These are phyloP conservation scores for Toxonevra muliebris DNA, from an alignment of 2,888 invertebrate genomes.

Conservation along the genomic window DNA sequence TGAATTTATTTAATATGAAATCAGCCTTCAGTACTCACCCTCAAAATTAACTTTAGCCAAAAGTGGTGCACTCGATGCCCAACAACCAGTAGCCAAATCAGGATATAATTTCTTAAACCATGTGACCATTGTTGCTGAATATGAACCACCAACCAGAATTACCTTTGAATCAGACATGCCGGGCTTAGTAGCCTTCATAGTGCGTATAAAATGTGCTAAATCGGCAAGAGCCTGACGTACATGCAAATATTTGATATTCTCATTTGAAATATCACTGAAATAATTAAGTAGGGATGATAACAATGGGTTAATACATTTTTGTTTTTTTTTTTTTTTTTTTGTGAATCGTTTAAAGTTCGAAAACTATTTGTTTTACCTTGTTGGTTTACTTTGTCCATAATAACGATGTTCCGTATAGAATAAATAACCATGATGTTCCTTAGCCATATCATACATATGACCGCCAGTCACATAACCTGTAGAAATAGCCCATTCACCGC, in stretches of 20 bases:
- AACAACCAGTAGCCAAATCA: slow-evolving; percentile 69
- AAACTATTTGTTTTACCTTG: slow-evolving; percentile 67
- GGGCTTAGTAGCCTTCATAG: slow-evolving; percentile 61
- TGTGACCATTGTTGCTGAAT: slow-evolving; percentile 74
- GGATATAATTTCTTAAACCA: slow-evolving; percentile 76
- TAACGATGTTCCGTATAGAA: slow-evolving; percentile 85
- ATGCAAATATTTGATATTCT: slow-evolving; percentile 71
- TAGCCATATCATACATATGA: slow-evolving; percentile 71
- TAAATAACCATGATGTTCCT: slow-evolving; percentile 70
- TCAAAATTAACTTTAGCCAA: slow-evolving; percentile 72
- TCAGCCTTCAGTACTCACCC: slow-evolving; percentile 46
- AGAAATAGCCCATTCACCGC: slow-evolving; percentile 75
- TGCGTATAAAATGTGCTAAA: slow-evolving; percentile 71
- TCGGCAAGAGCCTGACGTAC: slow-evolving; percentile 75
- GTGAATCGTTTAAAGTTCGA: no score
- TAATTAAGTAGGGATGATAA: not conserved
- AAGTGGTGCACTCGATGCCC: slow-evolving; percentile 75
- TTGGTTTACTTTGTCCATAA: slow-evolving; percentile 80
- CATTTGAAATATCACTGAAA: slow-evolving; percentile 68
- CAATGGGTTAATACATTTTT: not conserved
- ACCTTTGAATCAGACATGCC: slow-evolving; percentile 62
- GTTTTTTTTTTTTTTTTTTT: no score
- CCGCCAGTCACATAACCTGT: slow-evolving; percentile 70
- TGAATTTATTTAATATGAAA: not conserved
- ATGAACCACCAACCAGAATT: slow-evolving; percentile 73